Evolutionary conservation across 1,140 invertebrate genomes (phyloP).

Genomic region (Oncopodura yosiiana): DNA sequence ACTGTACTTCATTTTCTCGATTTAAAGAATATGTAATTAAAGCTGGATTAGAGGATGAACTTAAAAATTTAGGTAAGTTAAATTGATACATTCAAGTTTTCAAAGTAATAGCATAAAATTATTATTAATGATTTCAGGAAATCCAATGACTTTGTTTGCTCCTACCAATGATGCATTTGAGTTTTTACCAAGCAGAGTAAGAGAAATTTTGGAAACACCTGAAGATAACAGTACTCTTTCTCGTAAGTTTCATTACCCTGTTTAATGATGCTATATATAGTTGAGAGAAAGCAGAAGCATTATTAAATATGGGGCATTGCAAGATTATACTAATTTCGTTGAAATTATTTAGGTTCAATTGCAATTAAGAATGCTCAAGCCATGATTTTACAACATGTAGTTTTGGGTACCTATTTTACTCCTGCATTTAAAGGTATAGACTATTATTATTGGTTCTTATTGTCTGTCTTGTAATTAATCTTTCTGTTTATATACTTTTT

Average conservation of each 20-base stretch:
- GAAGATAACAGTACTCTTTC: slow-evolving; percentile 16
- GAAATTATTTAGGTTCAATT: slow-evolving; percentile 9
- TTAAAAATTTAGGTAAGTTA: slow-evolving; percentile 33
- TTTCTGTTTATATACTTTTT: too few relatives aligned
- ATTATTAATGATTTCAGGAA: slow-evolving; percentile 17
- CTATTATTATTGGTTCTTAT: too few relatives aligned
- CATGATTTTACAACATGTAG: slow-evolving; percentile 32
- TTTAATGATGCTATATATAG: slow-evolving; percentile 1
- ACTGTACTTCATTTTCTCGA: slow-evolving; percentile 34
- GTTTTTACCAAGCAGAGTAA: slow-evolving; percentile 25
- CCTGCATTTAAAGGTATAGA: too few relatives aligned
- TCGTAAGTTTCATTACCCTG: slow-evolving; percentile 19
- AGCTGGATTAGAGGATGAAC: slow-evolving; percentile 33
- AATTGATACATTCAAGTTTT: not conserved
- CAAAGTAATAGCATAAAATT: not conserved
- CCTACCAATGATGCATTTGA: slow-evolving; percentile 36
- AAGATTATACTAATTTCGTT: too few relatives aligned
- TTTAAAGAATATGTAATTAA: slow-evolving; percentile 28
- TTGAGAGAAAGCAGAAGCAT: too few relatives aligned
- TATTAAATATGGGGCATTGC: too few relatives aligned
- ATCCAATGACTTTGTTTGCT: slow-evolving; percentile 35
- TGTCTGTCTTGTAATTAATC: too few relatives aligned
- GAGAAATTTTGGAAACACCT: slow-evolving; percentile 25
- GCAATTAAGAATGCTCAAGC: slow-evolving; percentile 28
- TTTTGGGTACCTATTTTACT: slow-evolving; percentile 33